Base-by-base conservation (phyloP, 2,113 vertebrate species). In the Donacobius atricapilla region DNA sequence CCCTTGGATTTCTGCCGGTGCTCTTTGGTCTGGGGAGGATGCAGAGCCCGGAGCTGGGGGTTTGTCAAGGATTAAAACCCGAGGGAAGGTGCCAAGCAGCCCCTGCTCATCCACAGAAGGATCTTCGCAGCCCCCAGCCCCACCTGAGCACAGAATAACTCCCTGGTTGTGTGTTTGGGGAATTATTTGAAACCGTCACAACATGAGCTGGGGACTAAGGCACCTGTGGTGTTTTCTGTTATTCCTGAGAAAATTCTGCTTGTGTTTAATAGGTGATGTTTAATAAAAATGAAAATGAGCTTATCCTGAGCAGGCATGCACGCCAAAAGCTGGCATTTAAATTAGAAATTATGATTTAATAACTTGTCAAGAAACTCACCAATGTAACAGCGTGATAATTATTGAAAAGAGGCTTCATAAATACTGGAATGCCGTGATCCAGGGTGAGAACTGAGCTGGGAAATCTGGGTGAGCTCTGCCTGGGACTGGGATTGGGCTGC, bases 291-390 rank as follows among this genome's bases (percentile, higher is more conserved):
- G 94, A 96, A 96, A 97, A 97, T 97, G 94, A 95, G 97, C 95
- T 97, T 96, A 96, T 95, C 94, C 96, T 91, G 95, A 92, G 92
- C 94, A 94, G 87, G 90, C 95, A 95, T 81, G 90, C 95, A 95
- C 93, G 39, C 91, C 94, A 91, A 95, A 94, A 96, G 90, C 95
- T 96, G 96, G 97, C 96, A 97, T 97, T 97, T 96, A 97, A 97
- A 97, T 97, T 92, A 94, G 95, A 97, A 97, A 97, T 97, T 97
- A 97, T 95, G 97, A 96, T 97, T 96, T 96, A 97, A 96, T 97
- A 96, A 96, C 95, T 97, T 96, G 93, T 96, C 95, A 94, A 42
- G 94, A 58, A 96, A 96, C 66, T 93, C 94, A 81, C 83, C 94
- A 89, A 97, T 82, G 92, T 88, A 92, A 61, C 96, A 54, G 92